Evolutionary conservation across 2,888 invertebrate species (phyloP), one percentile per base, ranked within the genome.

Genomic region (Invenusta paracnida): DNA sequence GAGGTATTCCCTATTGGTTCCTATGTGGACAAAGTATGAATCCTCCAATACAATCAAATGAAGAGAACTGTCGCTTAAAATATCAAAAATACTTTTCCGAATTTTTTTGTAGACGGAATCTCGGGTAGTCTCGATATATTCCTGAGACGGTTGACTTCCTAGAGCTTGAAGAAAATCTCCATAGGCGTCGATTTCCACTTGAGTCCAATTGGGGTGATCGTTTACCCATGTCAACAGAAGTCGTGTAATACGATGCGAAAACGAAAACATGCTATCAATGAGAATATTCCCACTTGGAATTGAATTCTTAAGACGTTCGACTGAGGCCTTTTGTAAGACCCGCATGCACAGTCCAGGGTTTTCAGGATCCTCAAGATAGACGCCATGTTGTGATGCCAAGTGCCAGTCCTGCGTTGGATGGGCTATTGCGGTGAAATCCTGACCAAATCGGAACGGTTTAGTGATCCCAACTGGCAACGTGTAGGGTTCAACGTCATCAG

Each of bases 211-310:
- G 27, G 73, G 73, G 25, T 73, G 73, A 13, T 23, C 25, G 2
- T 73, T 13, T 13, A 23, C 5, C 73, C 73, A 73, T 13, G 89
- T 85, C 0, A 91, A 86, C 30, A 92, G 88, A 85, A 89, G 89
- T 25, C 88, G 87, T 29, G 90, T 89, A 11, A 92, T 88, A 48
- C 89, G 88, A 85, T 89, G 89, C 85, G 91, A 90, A 88, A 92
- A 91, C 88, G 90, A 92, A 87, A 92, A 92, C 5, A 90, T 89
- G 88, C 92, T 92, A 88, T 92, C 92, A 11, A 92, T 92, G 88
- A 91, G 92, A 13, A 91, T 91, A 83, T 88, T 87, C 0, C 91
- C 66, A 29, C 92, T 88, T 5, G 92, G 92, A 67, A 90, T 90
- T 82, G 88, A 88, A 28, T 89, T 88, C 30, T 88, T 87, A 92